phyloP scores from a whole-genome alignment of 2,888 invertebrate genomes.

The Nomada flava region DNA sequence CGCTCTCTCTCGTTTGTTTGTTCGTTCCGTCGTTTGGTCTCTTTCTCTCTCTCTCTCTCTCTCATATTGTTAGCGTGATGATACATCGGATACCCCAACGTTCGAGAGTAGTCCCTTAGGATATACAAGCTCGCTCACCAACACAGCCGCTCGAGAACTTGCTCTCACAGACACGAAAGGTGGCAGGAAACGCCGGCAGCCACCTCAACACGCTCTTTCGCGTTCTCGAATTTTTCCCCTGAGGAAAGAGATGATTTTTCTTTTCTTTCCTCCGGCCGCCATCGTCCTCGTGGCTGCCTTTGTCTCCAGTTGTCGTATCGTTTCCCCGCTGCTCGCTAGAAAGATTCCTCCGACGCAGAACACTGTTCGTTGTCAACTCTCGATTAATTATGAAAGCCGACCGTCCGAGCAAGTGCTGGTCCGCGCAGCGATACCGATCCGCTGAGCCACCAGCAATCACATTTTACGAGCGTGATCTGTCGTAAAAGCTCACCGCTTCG shows the following conservation, averaged over 20 bases:
- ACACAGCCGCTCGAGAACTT: slow-evolving; percentile 8
- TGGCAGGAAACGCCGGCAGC: slow-evolving; percentile 34
- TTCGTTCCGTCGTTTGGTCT: not conserved
- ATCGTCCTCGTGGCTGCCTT: not conserved
- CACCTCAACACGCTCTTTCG: slow-evolving; percentile 54
- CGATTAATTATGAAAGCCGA: slow-evolving; percentile 32
- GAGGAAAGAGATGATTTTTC: slow-evolving; percentile 60
- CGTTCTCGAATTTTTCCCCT: slow-evolving; percentile 61
- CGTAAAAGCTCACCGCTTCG: slow-evolving; percentile 41
- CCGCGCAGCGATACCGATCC: not conserved
- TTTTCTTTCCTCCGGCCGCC: not conserved
- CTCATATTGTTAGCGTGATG: slow-evolving; percentile 69
- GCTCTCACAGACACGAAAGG: slow-evolving; percentile 9
- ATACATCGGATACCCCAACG: slow-evolving; percentile 68
- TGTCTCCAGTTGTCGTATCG: not conserved
- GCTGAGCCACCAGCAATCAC: not conserved
- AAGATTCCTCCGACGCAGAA: not conserved
- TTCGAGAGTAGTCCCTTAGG: slow-evolving; percentile 53
- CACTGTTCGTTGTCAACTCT: not conserved
- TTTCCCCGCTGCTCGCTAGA: slow-evolving; percentile 4
- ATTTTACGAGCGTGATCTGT: slow-evolving; percentile 57
- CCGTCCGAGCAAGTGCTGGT: not conserved
- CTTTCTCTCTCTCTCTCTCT: slow-evolving; percentile 29
- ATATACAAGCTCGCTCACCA: slow-evolving; percentile 41
- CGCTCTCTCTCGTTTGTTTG: slow-evolving; percentile 20